phyloP scores from a whole-genome alignment of 1,140 invertebrate genomes.

The Panagrolaimus sp. region DNA sequence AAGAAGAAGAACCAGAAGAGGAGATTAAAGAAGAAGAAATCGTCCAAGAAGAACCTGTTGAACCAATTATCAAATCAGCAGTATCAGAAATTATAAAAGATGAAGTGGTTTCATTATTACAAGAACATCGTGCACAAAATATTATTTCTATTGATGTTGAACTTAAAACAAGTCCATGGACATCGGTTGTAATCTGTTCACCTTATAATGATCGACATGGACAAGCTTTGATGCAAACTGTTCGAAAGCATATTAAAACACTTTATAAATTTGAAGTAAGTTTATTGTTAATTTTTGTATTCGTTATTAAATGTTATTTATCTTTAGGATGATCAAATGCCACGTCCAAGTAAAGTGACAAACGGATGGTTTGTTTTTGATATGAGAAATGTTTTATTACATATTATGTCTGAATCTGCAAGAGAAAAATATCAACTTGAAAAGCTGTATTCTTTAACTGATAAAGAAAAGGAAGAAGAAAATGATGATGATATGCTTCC shows the following conservation, averaged over 20 bases:
- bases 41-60: background rate
- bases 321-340: background rate
- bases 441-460: background rate
- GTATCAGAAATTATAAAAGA: background rate
- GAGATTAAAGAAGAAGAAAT: constrained; percentile 4
- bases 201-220: constrained; percentile 3
- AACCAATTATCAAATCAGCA: background rate
- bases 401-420: background rate
- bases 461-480: background rate
- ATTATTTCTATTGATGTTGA: background rate
- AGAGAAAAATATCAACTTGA: background rate
- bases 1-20: constrained; percentile 18
- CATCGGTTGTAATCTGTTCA: background rate
- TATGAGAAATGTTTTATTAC: constrained; percentile 13
- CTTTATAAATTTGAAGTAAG: constrained; percentile 10
- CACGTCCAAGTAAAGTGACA: background rate
- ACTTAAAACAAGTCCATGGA: background rate
- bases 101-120: constrained; percentile 1
- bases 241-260: constrained; percentile 5
- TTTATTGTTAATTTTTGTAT: background rate
- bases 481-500: background rate
- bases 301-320: background rate
- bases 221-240: background rate
- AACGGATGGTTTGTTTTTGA: constrained; percentile 12
- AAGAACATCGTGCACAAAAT: background rate